Percentiles rank a stretch among this genome's conserved stretches.
These are phyloP conservation scores for Nixonia krombeini DNA, from an alignment of 1,140 invertebrate species.

Conservation along the genomic window DNA sequence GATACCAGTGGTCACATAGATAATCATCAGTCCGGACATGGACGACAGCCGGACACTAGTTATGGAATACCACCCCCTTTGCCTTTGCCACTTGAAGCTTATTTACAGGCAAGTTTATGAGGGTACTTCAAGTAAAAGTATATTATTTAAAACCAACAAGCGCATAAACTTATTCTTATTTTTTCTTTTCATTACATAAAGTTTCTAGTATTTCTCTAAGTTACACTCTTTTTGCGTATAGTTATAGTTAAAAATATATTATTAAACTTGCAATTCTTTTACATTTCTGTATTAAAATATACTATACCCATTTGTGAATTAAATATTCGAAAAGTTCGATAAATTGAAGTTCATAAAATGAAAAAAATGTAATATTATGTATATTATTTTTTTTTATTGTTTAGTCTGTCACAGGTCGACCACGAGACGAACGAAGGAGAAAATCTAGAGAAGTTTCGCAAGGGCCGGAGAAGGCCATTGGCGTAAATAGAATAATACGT, in stretches of 20 bases:
- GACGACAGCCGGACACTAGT: slow-evolving; percentile 75
- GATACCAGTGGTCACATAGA: slow-evolving; percentile 71
- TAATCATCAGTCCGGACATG: slow-evolving; percentile 59
- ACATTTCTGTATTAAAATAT: too few species aligned
- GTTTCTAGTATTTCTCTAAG: too few species aligned
- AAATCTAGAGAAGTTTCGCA: slow-evolving; percentile 75
- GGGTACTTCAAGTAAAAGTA: too few species aligned
- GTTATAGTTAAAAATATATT: too few species aligned
- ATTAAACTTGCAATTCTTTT: too few species aligned
- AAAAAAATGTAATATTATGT: background rate
- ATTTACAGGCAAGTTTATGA: slow-evolving; percentile 71
- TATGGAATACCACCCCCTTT: slow-evolving; percentile 78
- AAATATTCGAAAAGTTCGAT: too few species aligned
- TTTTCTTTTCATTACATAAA: too few species aligned
- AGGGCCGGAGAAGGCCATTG: slow-evolving; percentile 82
- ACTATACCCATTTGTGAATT: too few species aligned
- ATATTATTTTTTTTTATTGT: slow-evolving; percentile 22
- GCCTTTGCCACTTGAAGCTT: slow-evolving; percentile 75
- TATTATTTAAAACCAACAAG: too few species aligned
- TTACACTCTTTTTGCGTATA: too few species aligned
- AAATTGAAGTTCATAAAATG: too few species aligned
- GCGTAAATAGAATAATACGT: slow-evolving; percentile 85
- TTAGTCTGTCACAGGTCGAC: slow-evolving; percentile 72
- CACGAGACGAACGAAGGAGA: slow-evolving; percentile 82
- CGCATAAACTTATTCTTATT: too few species aligned